A percentile compares a stretch with the other conserved stretches of the same genome.
These are phyloP conservation scores for Drosophila quadrilineata DNA, from an alignment of 1,140 invertebrate genomes.

Conservation along the genomic window DNA sequence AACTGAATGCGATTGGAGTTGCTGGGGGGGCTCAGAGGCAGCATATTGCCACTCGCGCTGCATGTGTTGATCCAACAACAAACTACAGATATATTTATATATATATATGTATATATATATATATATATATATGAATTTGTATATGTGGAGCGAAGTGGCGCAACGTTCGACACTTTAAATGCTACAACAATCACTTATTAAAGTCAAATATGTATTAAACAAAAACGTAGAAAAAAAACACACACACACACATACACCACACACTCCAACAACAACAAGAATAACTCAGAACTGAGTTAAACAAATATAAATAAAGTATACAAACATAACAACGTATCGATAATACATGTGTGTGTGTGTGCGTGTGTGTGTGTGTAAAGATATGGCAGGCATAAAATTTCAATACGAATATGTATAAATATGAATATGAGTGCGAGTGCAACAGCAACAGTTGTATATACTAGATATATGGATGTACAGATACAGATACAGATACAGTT, in stretches of 20 bases:
- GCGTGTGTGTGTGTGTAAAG: conserved; percentile 16
- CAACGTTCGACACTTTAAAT: conserved; percentile 69
- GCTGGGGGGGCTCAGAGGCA: no score
- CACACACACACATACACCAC: no score
- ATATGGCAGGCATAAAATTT: conserved; percentile 38
- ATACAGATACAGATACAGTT: conserved; percentile 32
- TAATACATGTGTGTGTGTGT: conserved; percentile 27
- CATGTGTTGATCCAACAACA: conserved; percentile 29
- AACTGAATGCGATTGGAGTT: conserved; percentile 34
- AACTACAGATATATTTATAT: neutral
- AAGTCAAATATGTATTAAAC: conserved; percentile 81
- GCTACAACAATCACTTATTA: conserved; percentile 80
- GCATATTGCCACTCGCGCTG: conserved; percentile 11
- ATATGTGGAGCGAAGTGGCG: conserved; percentile 59
- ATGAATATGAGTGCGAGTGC: conserved; percentile 2
- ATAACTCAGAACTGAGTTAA: conserved; percentile 58
- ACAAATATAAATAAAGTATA: conserved; percentile 72
- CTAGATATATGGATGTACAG: conserved; percentile 2
- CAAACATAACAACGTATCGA: conserved; percentile 42
- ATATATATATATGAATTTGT: no score
- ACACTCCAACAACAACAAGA: no score
- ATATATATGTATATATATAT: no score
- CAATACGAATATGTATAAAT: conserved; percentile 20
- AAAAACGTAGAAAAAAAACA: conserved; percentile 60
- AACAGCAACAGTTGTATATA: neutral